Conservation (phyloP, 2,113 vertebrate genomes). For the Opisthocomus hoazin region DNA sequence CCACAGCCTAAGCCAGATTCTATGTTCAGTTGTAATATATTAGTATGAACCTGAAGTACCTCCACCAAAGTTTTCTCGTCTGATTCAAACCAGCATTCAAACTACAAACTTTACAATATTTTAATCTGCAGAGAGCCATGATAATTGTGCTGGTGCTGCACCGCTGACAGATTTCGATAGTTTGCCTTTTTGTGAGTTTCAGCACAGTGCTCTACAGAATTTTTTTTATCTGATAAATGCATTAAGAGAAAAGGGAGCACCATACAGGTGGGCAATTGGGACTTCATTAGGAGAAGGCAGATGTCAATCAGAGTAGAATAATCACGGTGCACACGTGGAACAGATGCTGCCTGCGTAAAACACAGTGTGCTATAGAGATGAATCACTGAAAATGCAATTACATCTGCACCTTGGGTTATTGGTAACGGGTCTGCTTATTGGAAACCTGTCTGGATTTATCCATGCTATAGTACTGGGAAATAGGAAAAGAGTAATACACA, state of each 20-base stretch:
- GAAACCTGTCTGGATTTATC: background rate
- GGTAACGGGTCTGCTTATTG: constrained; percentile 11
- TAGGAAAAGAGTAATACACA: background rate
- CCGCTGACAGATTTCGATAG: background rate
- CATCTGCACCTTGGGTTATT: constrained; percentile 43
- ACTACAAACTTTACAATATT: background rate
- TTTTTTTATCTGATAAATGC: constrained; percentile 13
- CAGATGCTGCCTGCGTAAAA: constrained; percentile 63
- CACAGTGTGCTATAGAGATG: constrained; percentile 59
- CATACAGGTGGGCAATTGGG: constrained; percentile 24
- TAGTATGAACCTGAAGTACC: background rate
- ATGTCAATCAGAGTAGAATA: constrained; percentile 61
- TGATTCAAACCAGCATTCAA: background rate
- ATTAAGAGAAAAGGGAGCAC: constrained; percentile 12
- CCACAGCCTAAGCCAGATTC: background rate
- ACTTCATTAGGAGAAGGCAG: constrained; percentile 50
- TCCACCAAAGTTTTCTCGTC: background rate
- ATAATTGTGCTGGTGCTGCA: background rate
- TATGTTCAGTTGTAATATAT: background rate
- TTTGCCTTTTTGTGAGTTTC: background rate
- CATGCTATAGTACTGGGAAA: background rate
- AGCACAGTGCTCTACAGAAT: background rate
- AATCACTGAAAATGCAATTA: constrained; percentile 57
- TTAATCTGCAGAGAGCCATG: background rate
- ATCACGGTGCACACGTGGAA: constrained; percentile 44